These are phyloP conservation scores for Dendrolimus kikuchii DNA, from an alignment of 1,140 invertebrate species.

Conservation along the genomic window DNA sequence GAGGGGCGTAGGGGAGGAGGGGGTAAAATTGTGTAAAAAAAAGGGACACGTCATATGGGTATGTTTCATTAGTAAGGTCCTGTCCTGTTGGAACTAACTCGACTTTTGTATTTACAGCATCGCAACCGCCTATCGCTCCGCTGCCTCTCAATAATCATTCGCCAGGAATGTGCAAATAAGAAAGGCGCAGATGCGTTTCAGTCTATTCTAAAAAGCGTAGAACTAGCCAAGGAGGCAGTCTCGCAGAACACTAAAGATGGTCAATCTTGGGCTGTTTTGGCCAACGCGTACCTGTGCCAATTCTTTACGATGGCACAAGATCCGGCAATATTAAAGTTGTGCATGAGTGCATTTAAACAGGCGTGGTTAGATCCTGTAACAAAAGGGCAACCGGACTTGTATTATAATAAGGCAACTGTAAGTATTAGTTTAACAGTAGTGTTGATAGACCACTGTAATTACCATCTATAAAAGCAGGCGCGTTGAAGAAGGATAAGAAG, in stretches of 20 bases:
- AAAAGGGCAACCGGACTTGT: slow-evolving; percentile 83
- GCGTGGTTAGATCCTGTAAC: slow-evolving; percentile 84
- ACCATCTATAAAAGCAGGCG: too few relatives aligned
- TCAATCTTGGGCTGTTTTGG: slow-evolving; percentile 87
- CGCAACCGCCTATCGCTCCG: slow-evolving; percentile 86
- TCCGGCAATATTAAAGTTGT: slow-evolving; percentile 80
- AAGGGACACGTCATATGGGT: too few relatives aligned
- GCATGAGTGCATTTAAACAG: slow-evolving; percentile 86
- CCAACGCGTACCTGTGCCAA: slow-evolving; percentile 88
- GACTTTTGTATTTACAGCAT: slow-evolving; percentile 69
- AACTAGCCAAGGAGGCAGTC: slow-evolving; percentile 88
- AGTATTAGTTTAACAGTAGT: slow-evolving; percentile 37
- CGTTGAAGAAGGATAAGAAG: too few relatives aligned
- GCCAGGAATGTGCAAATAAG: slow-evolving; percentile 75
- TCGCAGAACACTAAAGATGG: slow-evolving; percentile 87
- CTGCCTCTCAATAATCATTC: slow-evolving; percentile 87
- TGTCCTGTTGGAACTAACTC: too few relatives aligned
- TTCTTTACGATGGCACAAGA: slow-evolving; percentile 86
- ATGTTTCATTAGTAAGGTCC: too few relatives aligned
- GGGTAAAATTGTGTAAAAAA: too few relatives aligned
- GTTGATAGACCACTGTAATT: too few relatives aligned
- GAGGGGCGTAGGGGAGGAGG: too few relatives aligned
- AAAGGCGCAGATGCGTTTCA: slow-evolving; percentile 73
- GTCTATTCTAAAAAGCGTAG: slow-evolving; percentile 82
- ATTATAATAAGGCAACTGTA: slow-evolving; percentile 90